These are phyloP conservation scores for Dusona sp. DNA, from an alignment of 2,888 invertebrate species.

Conservation along the genomic window DNA sequence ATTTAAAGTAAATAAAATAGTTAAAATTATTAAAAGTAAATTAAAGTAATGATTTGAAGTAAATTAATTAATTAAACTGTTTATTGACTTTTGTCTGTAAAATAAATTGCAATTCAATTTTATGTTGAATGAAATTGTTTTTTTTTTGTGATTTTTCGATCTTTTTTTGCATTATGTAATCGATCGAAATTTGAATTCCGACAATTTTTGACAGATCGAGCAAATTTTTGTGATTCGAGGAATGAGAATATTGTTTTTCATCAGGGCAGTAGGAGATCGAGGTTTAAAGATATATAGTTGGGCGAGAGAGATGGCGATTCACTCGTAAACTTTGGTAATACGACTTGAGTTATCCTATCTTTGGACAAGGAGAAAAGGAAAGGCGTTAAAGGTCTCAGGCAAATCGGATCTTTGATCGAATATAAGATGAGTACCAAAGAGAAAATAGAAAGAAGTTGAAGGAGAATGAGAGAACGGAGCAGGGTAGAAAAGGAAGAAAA, in stretches of 20 bases:
- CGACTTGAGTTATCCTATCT: conserved; percentile 54
- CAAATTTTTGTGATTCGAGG: background rate
- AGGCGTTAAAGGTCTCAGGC: conserved; percentile 54
- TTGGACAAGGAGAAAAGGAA: background rate
- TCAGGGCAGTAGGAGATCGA: conserved; percentile 4
- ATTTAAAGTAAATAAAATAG: too few species aligned
- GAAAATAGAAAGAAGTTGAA: conserved; percentile 20
- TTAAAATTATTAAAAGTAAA: too few species aligned
- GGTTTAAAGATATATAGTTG: conserved; percentile 4
- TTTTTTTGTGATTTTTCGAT: background rate
- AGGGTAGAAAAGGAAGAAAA: conserved; percentile 10
- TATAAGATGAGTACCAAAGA: conserved; percentile 14
- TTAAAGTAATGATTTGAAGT: too few species aligned
- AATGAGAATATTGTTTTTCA: conserved; percentile 30
- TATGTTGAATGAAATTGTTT: background rate
- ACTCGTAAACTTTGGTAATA: conserved; percentile 64
- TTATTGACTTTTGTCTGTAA: background rate
- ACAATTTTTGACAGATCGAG: background rate
- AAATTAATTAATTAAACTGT: too few species aligned
- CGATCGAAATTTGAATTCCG: background rate
- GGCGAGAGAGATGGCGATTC: conserved; percentile 36
- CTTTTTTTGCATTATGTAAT: background rate
- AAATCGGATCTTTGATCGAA: conserved; percentile 65
- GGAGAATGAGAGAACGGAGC: background rate
- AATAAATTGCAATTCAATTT: background rate